A percentile compares a stretch with the other conserved stretches of the same genome.
These are phyloP conservation scores for Prionailurus viverrinus DNA, from an alignment of 2,113 vertebrate species.

Conservation along the genomic window DNA sequence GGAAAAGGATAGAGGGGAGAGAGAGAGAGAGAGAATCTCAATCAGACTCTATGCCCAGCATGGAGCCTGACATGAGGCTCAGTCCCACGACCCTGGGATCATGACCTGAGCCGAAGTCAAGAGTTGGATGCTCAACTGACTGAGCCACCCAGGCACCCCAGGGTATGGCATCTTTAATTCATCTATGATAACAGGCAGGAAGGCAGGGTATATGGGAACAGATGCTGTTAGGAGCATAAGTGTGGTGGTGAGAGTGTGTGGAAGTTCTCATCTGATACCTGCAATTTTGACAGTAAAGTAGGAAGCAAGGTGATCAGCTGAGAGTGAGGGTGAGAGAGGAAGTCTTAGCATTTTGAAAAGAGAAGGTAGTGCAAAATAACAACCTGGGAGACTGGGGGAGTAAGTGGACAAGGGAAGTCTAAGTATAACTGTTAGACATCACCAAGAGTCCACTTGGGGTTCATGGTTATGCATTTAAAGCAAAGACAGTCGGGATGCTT, in stretches of 20 bases:
- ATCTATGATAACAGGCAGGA: not conserved
- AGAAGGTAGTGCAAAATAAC: not conserved
- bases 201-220: not conserved
- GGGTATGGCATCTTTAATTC: not conserved
- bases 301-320: not conserved
- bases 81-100: no score
- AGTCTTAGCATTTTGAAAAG: not conserved
- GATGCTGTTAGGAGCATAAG: not conserved
- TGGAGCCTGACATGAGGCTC: no score
- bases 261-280: slow-evolving; percentile 7
- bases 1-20: no score
- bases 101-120: no score
- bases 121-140: no score
- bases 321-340: not conserved
- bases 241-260: not conserved
- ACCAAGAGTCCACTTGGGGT: not conserved
- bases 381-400: not conserved
- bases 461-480: not conserved
- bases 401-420: not conserved
- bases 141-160: no score
- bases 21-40: no score
- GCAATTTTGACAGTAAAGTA: not conserved
- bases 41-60: no score
- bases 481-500: not conserved
- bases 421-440: not conserved